Evolutionary conservation across 2,113 vertebrate species (phyloP).

Genomic region (Ameiurus melas): DNA sequence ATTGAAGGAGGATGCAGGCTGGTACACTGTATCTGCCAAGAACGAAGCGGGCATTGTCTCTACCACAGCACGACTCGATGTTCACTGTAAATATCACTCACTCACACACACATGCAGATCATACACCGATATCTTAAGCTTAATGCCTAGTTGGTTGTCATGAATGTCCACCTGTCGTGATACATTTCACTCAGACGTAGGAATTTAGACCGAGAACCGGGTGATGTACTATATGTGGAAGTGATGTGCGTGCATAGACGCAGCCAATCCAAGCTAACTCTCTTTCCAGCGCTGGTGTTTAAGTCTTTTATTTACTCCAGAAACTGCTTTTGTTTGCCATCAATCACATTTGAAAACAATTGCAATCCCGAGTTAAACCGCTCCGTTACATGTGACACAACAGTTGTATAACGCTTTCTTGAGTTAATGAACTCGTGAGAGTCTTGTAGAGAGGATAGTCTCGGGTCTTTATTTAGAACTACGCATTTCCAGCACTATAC

Average conservation of each 20-base stretch:
- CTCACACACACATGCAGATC: background rate
- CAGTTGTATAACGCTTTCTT: too few relatives aligned
- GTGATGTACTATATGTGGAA: background rate
- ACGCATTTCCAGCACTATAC: too few relatives aligned
- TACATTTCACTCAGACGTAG: slow-evolving; percentile 23
- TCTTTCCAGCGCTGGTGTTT: background rate
- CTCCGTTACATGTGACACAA: background rate
- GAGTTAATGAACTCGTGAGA: background rate
- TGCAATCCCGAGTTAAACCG: background rate
- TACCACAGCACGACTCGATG: slow-evolving; percentile 91
- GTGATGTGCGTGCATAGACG: background rate
- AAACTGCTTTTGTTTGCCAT: slow-evolving; percentile 27
- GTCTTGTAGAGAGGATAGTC: background rate
- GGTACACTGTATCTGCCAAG: slow-evolving; percentile 98
- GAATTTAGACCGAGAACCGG: background rate
- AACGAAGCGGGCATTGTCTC: slow-evolving; percentile 97
- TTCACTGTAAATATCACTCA: slow-evolving; percentile 80
- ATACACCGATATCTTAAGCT: background rate
- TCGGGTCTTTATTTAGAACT: too few relatives aligned
- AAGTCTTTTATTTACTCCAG: background rate
- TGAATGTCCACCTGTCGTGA: background rate
- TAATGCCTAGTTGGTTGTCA: too few relatives aligned
- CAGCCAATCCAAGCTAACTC: slow-evolving; percentile 37
- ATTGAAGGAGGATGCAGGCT: slow-evolving; percentile 92
- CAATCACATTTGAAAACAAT: slow-evolving; percentile 30